A percentile compares a stretch with the other conserved stretches of the same genome.
Conservation (phyloP, 2,888 invertebrate genomes). For the Spisula subtruncata region DNA sequence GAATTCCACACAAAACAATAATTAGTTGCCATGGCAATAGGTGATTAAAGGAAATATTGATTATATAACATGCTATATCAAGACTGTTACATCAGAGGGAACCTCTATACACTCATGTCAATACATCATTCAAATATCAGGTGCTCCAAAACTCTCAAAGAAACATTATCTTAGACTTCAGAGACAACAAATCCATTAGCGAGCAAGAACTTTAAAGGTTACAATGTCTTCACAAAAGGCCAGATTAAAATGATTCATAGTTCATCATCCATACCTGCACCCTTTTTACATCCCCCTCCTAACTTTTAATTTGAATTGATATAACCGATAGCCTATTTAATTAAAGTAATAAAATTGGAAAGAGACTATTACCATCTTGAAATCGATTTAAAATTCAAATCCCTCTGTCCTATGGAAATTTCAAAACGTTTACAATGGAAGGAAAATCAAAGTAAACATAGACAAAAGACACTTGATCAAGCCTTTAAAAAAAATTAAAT, state of each 20-base stretch:
- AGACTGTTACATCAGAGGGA: background rate
- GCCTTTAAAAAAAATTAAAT: too few species aligned
- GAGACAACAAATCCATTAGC: constrained; percentile 7
- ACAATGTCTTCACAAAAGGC: background rate
- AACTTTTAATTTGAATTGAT: too few species aligned
- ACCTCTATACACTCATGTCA: background rate
- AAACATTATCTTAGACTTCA: background rate
- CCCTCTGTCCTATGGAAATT: too few species aligned
- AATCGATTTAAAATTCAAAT: too few species aligned
- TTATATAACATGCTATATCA: constrained; percentile 59
- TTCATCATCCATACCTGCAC: too few species aligned
- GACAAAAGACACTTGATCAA: too few species aligned
- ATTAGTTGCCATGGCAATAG: constrained; percentile 43
- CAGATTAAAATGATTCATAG: too few species aligned
- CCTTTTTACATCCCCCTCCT: too few species aligned
- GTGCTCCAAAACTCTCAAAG: background rate
- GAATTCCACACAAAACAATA: constrained; percentile 24
- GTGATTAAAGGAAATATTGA: constrained; percentile 56
- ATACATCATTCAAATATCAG: background rate
- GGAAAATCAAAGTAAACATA: too few species aligned
- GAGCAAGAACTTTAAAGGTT: background rate
- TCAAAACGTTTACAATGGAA: too few species aligned
- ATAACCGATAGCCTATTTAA: background rate
- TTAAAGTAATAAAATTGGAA: background rate
- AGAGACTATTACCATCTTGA: too few species aligned